Base-by-base conservation (phyloP, 2,113 vertebrate genomes). In the Accipiter virgatus region DNA sequence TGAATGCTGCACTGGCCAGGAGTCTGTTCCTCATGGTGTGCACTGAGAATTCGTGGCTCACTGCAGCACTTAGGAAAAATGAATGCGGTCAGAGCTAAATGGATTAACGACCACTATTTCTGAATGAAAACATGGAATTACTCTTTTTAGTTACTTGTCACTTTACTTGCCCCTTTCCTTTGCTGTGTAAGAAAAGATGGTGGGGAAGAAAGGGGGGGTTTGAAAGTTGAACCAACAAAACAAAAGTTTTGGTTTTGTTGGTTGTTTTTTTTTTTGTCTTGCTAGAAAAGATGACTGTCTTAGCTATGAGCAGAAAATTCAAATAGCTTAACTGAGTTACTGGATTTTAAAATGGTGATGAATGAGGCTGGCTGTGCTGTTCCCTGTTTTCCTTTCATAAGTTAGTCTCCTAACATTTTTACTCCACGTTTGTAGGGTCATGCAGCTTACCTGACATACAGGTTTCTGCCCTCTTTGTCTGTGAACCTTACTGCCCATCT, bases 371-470 rank as follows among this genome's bases (percentile, higher is more conserved):
- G 4, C 53, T 31, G 4, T 72, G 18, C 52, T 11, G 4, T 22
- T 81, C 31, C 16, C 29, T 88, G 22, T 90, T 86, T 91, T 91
- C 17, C 15, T 83, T 82, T 81, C 12, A n/a, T 65, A 81, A 82
- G 9, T 91, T 74, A 47, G 20, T 21, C 27, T 81, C 5, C 27
- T 81, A 17, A 31, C 5, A 4, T 43, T 81, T 89, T 78, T 67
- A 38, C 26, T 74, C 32, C 18, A 31, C 7, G 5, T 68, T 67
- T 75, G 9, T 67, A 79, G 29, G 45, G 10, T 89, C 29, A 7
- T 2, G 0, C 20, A 79, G 68, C 29, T 81, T 72, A 68, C 0
- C 0, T 55, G n/a, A 42, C 14, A 11, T 56, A 18, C 0, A 38
- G 18, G 6, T 67, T 72, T 84, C 68, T 92, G 40, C 3, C 13